Percentiles rank a stretch among this genome's conserved stretches.
Conservation (phyloP, 2,888 invertebrate genomes). For the Ephialtes manifestator region DNA sequence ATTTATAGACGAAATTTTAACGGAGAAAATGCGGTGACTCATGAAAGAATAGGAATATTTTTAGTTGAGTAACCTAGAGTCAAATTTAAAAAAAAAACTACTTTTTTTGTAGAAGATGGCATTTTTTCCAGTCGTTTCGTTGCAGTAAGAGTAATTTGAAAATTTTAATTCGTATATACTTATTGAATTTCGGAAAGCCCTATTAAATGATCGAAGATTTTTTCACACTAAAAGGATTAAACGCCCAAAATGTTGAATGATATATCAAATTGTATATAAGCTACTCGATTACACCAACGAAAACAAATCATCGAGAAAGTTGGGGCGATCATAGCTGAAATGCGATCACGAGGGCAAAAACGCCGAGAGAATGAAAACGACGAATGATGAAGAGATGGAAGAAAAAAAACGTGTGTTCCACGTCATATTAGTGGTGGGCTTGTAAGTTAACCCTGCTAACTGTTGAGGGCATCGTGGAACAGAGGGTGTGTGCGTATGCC, state of each 20-base stretch:
- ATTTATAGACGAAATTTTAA: too few relatives aligned
- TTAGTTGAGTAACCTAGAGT: too few relatives aligned
- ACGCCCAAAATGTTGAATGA: background rate
- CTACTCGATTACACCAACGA: slow-evolving; percentile 20
- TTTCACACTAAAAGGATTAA: background rate
- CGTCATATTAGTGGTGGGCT: slow-evolving; percentile 72
- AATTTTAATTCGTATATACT: too few relatives aligned
- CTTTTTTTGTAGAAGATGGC: too few relatives aligned
- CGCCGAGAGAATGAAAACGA: slow-evolving; percentile 12
- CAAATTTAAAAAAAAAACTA: too few relatives aligned
- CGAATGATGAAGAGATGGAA: slow-evolving; percentile 35
- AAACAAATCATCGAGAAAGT: slow-evolving; percentile 44
- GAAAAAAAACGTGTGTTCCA: slow-evolving; percentile 65
- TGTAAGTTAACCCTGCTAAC: slow-evolving; percentile 82
- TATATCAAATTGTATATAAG: background rate
- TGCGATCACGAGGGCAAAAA: slow-evolving; percentile 8
- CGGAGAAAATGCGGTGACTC: too few relatives aligned
- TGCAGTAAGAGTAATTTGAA: too few relatives aligned
- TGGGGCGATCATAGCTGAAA: slow-evolving; percentile 43
- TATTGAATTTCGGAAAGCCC: too few relatives aligned
- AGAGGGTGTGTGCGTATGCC: slow-evolving; percentile 69
- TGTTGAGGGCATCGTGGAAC: slow-evolving; percentile 74
- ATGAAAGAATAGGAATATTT: too few relatives aligned
- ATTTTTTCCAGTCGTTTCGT: too few relatives aligned
- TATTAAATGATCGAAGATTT: too few relatives aligned